These are phyloP conservation scores for Therioaphis trifolii DNA, from an alignment of 2,888 invertebrate species.

Conservation along the genomic window DNA sequence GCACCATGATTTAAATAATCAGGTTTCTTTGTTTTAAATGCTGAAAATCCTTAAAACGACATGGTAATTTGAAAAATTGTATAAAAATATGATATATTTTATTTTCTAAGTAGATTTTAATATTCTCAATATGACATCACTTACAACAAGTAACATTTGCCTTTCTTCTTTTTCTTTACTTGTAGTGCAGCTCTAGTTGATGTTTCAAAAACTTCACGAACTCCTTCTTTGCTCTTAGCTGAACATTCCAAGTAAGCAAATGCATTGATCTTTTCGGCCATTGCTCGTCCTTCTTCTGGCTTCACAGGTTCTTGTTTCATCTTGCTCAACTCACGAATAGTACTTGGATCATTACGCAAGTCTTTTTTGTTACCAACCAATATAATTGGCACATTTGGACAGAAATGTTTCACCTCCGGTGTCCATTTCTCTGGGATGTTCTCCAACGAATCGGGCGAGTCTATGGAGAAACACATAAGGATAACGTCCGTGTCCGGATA, in stretches of 20 bases:
- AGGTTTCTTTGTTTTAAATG: slow-evolving; percentile 62
- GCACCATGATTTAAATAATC: slow-evolving; percentile 60
- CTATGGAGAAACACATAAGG: slow-evolving; percentile 99
- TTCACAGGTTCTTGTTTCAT: slow-evolving; percentile 99
- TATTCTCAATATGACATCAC: slow-evolving; percentile 65
- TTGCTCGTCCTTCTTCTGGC: slow-evolving; percentile 94
- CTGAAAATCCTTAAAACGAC: slow-evolving; percentile 60
- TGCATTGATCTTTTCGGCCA: slow-evolving; percentile 99
- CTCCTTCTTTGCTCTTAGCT: slow-evolving; percentile 99
- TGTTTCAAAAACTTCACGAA: slow-evolving; percentile 98
- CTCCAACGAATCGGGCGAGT: slow-evolving; percentile 98
- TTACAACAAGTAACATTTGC: slow-evolving; percentile 87
- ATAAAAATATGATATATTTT: slow-evolving; percentile 63
- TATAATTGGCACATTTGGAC: slow-evolving; percentile 98
- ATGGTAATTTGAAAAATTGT: slow-evolving; percentile 62
- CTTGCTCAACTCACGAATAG: slow-evolving; percentile 93
- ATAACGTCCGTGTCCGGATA: slow-evolving; percentile 99
- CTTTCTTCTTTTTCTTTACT: slow-evolving; percentile 95
- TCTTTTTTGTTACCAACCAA: slow-evolving; percentile 99
- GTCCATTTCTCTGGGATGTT: slow-evolving; percentile 99
- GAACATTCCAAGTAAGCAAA: slow-evolving; percentile 99
- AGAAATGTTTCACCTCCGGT: slow-evolving; percentile 98
- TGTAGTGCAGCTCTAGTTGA: slow-evolving; percentile 97
- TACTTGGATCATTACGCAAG: slow-evolving; percentile 92
- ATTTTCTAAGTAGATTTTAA: slow-evolving; percentile 62